Evolutionary conservation across 2,888 invertebrate species (phyloP).

Genomic region (Acleris cristana): DNA sequence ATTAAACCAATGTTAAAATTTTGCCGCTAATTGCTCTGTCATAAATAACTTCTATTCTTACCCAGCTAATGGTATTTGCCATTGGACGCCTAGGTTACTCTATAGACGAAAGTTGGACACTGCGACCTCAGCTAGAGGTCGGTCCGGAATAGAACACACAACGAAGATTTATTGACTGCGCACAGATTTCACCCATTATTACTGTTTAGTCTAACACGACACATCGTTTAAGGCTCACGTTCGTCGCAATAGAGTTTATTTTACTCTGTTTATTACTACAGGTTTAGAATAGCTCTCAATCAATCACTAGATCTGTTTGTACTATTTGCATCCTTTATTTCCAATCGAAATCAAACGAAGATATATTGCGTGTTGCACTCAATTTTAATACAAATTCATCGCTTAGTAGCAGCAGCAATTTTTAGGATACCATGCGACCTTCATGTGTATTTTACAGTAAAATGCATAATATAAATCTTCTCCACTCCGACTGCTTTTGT

Average conservation of each 20-base stretch:
- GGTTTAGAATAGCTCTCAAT: not conserved
- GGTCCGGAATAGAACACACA: conserved; percentile 27
- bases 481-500: too few relatives aligned
- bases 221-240: not conserved
- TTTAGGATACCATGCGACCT: not conserved
- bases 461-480: too few relatives aligned
- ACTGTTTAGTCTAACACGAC: conserved; percentile 11
- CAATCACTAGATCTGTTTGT: conserved; percentile 6
- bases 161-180: conserved; percentile 30
- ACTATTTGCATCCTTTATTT: not conserved
- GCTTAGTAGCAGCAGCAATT: too few relatives aligned
- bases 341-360: not conserved
- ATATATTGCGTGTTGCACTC: conserved; percentile 3
- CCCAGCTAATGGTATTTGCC: conserved; percentile 7
- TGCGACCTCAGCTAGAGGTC: conserved; percentile 30
- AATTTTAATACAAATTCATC: too few relatives aligned
- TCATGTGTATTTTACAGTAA: not conserved
- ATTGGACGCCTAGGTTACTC: conserved; percentile 16
- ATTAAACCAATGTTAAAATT: conserved; percentile 1
- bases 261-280: conserved; percentile 2
- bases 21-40: conserved; percentile 9
- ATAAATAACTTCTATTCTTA: conserved; percentile 12
- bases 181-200: conserved; percentile 21
- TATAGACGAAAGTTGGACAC: conserved; percentile 17
- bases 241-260: not conserved